Conservation (phyloP, 2,888 invertebrate species). For the Protonemura montana region DNA sequence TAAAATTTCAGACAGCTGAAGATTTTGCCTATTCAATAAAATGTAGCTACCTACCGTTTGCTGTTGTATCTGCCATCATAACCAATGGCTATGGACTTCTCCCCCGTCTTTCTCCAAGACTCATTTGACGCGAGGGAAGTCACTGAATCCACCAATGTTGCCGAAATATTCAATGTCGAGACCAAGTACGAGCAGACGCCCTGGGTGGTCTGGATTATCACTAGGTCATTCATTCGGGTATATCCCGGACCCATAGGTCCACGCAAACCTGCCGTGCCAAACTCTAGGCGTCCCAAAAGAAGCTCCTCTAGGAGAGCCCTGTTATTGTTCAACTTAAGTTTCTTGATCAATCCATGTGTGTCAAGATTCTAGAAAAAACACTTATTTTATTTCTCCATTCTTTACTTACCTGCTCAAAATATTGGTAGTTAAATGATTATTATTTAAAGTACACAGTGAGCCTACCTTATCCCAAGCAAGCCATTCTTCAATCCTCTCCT, state of each 20-base stretch:
- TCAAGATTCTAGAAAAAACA: slow-evolving; percentile 68
- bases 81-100: slow-evolving; percentile 84
- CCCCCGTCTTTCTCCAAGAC: slow-evolving; percentile 55
- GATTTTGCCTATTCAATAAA: background rate
- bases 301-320: slow-evolving; percentile 69
- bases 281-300: slow-evolving; percentile 76
- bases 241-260: slow-evolving; percentile 94
- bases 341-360: slow-evolving; percentile 70
- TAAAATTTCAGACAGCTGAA: background rate
- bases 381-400: no score
- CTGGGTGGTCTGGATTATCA: slow-evolving; percentile 93
- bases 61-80: slow-evolving; percentile 94
- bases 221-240: slow-evolving; percentile 93
- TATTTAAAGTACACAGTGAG: slow-evolving; percentile 41
- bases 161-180: background rate
- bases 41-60: slow-evolving; percentile 71
- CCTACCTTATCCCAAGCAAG: slow-evolving; percentile 75
- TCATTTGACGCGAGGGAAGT: background rate
- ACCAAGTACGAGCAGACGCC: slow-evolving; percentile 82
- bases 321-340: slow-evolving; percentile 60
- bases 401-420: no score
- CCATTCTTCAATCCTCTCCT: slow-evolving; percentile 73
- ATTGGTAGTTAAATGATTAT: background rate
- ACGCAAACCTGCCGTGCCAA: slow-evolving; percentile 94
- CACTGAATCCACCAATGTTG: background rate